Evolutionary conservation across 2,113 vertebrate genomes (phyloP).

Genomic region (Gavialis gangeticus): DNA sequence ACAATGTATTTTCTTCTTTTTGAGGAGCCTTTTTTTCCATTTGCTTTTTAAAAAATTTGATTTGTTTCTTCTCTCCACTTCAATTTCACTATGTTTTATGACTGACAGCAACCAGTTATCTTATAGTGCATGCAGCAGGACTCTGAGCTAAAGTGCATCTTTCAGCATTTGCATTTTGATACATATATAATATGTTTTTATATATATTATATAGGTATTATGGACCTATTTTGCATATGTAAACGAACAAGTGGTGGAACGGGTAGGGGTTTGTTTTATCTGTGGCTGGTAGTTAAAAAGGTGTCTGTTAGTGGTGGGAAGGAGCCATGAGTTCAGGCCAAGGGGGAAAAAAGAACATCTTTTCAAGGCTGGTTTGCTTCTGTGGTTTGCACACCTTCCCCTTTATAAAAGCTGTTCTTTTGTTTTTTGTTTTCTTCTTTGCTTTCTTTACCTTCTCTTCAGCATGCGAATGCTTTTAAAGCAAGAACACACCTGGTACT

Average conservation of each 20-base stretch:
- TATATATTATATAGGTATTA: constrained; percentile 77
- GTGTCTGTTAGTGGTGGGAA: constrained; percentile 69
- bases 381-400: constrained; percentile 71
- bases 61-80: constrained; percentile 56
- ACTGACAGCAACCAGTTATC: constrained; percentile 66
- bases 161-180: constrained; percentile 73
- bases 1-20: constrained; percentile 44
- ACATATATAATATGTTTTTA: constrained; percentile 74
- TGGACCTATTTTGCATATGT: constrained; percentile 71
- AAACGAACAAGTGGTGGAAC: constrained; percentile 67
- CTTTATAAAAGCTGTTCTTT: constrained; percentile 50
- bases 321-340: constrained; percentile 60
- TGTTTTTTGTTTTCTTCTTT: not conserved
- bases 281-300: constrained; percentile 68
- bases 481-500: constrained; percentile 47
- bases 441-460: not conserved
- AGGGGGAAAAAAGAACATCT: constrained; percentile 64
- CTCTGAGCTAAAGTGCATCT: constrained; percentile 60
- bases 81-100: constrained; percentile 51
- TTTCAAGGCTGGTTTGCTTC: constrained; percentile 66
- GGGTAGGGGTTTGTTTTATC: constrained; percentile 68
- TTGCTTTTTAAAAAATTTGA: constrained; percentile 45
- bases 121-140: constrained; percentile 57
- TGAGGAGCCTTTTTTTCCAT: constrained; percentile 27
- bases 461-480: constrained; percentile 59